Conservation (phyloP, 2,113 vertebrate species). For the Elaphurus davidianus region DNA sequence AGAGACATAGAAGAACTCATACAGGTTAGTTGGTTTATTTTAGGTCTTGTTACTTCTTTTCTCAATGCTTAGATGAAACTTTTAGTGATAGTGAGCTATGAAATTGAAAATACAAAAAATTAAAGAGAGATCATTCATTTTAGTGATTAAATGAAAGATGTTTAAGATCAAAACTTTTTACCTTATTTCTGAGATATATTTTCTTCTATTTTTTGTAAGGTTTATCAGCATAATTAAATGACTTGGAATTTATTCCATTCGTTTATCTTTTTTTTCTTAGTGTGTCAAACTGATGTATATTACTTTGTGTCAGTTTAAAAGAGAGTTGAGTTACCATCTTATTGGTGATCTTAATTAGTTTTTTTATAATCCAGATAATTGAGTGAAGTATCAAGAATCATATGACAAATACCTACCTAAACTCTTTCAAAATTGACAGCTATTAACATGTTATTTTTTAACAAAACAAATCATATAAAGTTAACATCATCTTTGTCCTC, state of each 20-base stretch:
- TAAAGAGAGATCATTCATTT: background rate
- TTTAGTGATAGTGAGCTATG: background rate
- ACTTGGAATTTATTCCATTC: background rate
- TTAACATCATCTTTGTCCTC: background rate
- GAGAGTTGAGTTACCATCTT: background rate
- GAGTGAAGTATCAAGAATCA: background rate
- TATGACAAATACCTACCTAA: background rate
- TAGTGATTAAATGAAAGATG: background rate
- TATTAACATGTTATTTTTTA: background rate
- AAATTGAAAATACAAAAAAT: background rate
- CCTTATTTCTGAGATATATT: background rate
- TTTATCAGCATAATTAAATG: background rate
- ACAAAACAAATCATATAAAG: background rate
- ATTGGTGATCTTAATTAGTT: background rate
- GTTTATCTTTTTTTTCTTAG: background rate
- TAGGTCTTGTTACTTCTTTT: background rate
- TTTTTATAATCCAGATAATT: background rate
- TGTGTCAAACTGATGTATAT: background rate
- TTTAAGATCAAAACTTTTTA: background rate
- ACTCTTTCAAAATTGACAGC: background rate
- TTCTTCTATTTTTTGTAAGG: background rate
- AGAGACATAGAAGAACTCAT: conserved; percentile 97
- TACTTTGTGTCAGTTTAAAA: background rate
- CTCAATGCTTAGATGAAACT: background rate
- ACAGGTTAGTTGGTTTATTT: conserved; percentile 84